Evolutionary conservation across 2,113 vertebrate species (phyloP), one percentile per base, ranked within the genome.

Genomic region (Lontra canadensis): DNA sequence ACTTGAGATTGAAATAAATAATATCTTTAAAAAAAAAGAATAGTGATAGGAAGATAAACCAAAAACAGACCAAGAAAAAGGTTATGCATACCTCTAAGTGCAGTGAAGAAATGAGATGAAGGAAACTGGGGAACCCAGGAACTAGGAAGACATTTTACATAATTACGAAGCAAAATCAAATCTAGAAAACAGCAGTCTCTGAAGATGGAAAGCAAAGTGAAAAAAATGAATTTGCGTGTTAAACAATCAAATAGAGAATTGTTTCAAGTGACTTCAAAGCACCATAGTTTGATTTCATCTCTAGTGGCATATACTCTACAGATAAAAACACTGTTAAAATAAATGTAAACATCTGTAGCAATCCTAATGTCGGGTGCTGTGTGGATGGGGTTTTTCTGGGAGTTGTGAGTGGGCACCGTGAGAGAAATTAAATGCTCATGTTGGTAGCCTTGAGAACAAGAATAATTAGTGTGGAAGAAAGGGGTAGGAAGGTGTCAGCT

Each of bases 251-350:
- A 78, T 47, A 96, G 47, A 57, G 18, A 74, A 81, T 78, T 85
- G 74, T 89, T 89, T 97, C 14, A 87, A 80, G 20, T 59, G 52
- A 88, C 63, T 90, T 88, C 25, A 76, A 90, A 87, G 81, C 25
- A 57, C 73, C 57, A 18, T 81, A 42, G 63, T 81, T 87, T 39
- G 73, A 85, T 42, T 80, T 6, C 31, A 34, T 97, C 31, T 86
- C 78, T 20, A 71, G 36, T 17, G 65, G 17, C 49, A 17, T 88
- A 21, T 23, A 74, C 20, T 69, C 10, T 67, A 44, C 15, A 47
- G 78, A 39, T 95, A 69, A 88, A 95, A 83, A 95, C 83, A 76
- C 34, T 84, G 92, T 26, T 74, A 78, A 87, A 93, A 90, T 31
- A 88, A 63, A 36, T 39, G n/a, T 73, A 65, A 82, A 65, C 59